Evolutionary conservation across 2,888 invertebrate species (phyloP), one percentile per base, ranked within the genome.

Genomic region (Brachyopa scutellaris): DNA sequence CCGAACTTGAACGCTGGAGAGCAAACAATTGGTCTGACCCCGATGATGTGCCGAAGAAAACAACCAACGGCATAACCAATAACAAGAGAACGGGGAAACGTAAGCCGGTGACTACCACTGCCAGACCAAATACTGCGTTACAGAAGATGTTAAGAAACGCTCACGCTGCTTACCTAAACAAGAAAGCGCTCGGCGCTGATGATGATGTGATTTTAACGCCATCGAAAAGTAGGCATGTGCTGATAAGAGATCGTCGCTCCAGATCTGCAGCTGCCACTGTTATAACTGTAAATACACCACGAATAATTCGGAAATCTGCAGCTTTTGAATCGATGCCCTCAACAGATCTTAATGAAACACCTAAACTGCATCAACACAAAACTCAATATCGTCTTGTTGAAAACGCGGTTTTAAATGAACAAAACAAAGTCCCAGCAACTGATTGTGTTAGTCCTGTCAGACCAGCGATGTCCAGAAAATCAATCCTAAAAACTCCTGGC

Each of bases 401-500:
- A 26, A 78, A 23, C 11, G 23, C 74, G 0, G 51, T 77, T 9
- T n/a, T 49, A 2, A 40, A 13, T 6, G 59, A 55, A 49, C 55
- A 55, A 9, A 36, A 47, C 2, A 69, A 59, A 17, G 62, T 61
- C 2, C 66, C 77, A 1, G 17, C 1, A 23, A 2, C n/a, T 2
- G 36, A 31, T 19, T 53, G 15, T 38, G 9, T 8, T 7, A 45
- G 26, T 11, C 53, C 70, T 0, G 2, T 47, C 2, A 26, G 11
- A 36, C 57, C 19, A 1, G 1, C 2, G 29, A 33, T 1, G 6
- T 42, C 61, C 0, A 36, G 87, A 0, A 86, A 87, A 61, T 88
- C 89, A 0, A 90, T 89, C 15, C 62, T 90, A 0, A 90, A 89
- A 70, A 90, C 89, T 0, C 89, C 90, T 0, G 89, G 88, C 1